These are phyloP conservation scores for Tethya wilhelma DNA, from an alignment of 37 sponge, comb jelly and placozoan species.

Conservation along the genomic window DNA sequence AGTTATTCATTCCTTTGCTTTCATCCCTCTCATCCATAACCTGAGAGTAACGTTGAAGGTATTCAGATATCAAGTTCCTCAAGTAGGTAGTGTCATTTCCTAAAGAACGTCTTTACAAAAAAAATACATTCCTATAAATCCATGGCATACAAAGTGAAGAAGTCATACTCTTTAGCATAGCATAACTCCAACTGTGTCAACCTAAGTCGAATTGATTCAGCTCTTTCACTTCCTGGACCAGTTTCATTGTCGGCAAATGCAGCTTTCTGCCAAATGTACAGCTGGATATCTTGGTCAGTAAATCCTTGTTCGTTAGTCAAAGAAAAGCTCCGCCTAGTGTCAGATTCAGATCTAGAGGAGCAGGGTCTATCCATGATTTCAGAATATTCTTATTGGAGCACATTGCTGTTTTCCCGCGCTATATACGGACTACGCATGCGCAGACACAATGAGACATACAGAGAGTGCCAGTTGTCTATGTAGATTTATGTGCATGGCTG, in stretches of 20 bases:
- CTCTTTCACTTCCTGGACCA: conserved; percentile 1
- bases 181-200: conserved; percentile 28
- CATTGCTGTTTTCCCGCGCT: too few species aligned
- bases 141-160: background rate
- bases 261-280: conserved; percentile 72
- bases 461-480: too few species aligned
- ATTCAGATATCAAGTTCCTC: conserved; percentile 1
- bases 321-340: too few species aligned
- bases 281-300: background rate
- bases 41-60: conserved; percentile 11
- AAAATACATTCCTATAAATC: background rate
- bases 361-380: too few species aligned
- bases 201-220: conserved; percentile 61
- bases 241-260: conserved; percentile 17
- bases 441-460: too few species aligned
- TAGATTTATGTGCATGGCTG: too few species aligned
- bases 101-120: background rate
- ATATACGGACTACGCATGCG: too few species aligned
- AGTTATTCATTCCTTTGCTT: conserved; percentile 33
- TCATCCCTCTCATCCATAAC: conserved; percentile 27
- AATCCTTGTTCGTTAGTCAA: background rate
- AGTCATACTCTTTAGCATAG: conserved; percentile 11
- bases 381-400: too few species aligned
- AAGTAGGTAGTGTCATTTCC: background rate
- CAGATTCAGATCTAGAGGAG: too few species aligned